Base-by-base conservation (phyloP, 2,113 vertebrate genomes). In the Actenoides hombroni region DNA sequence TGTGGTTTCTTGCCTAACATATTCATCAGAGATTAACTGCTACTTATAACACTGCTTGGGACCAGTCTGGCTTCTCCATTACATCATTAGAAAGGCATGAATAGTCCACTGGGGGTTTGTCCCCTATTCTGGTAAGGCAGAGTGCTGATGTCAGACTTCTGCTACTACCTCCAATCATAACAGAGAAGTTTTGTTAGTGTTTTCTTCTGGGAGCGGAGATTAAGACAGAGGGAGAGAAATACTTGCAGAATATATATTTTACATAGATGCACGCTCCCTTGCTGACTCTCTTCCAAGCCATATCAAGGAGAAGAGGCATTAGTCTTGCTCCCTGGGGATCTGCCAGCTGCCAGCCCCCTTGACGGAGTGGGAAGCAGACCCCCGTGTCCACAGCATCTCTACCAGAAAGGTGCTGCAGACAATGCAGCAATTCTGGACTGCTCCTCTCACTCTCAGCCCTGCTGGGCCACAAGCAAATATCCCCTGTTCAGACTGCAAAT, bases 381-480 rank as follows among this genome's bases (percentile, higher is more conserved):
- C 16, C 37, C 6, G 11, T 1, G 4, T 40, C 26, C 4, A 0
- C 77, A 64, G n/a, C 2, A 19, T 18, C 40, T 56, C 67, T 16
- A 14, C 21, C 11, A 10, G 71, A 25, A 51, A 25, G 26, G 13
- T 13, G 21, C 70, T 25, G 25, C 29, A 6, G 29, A 64, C 80
- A 57, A 42, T 3, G 5, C 29, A 20, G n/a, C 1, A 2, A 53
- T 23, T 16, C 10, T 4, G 28, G 42, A 37, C 39, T 16, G 7
- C 16, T 33, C 70, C 37, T 49, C 83, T 83, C 20, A 4, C 46
- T n/a, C 39, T 49, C 84, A 64, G 48, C 51, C 46, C n/a, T 19
- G 4, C 6, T 3, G 0, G 57, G 69, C 37, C 4, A 5, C 0
- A 0, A 64, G 64, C 21, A 71, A 73, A 83, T 10, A n/a, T 46